Evolutionary conservation across 2,113 vertebrate species (phyloP), one percentile per base, ranked within the genome.

Genomic region (Hippocampus barbouri): DNA sequence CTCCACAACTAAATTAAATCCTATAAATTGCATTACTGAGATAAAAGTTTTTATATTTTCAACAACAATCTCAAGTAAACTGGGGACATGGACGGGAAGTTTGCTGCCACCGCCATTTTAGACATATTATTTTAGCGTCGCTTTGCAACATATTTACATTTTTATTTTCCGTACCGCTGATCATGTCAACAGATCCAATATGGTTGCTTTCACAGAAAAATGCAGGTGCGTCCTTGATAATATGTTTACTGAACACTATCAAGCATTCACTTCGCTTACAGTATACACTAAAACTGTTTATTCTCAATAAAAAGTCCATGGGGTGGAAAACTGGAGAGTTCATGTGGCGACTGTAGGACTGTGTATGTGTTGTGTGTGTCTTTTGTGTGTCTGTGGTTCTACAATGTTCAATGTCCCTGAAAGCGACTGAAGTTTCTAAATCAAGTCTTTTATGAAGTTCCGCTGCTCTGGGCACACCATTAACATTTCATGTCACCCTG

Each of bases 401-500:
- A 76, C 78, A 79, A 59, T 67, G 76, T 75, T 78, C 70, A 69
- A 67, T 83, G 57, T 79, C 83, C 80, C 76, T 80, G 79, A 85
- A 88, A 87, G 78, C 81, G 53, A 80, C 72, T 72, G 21, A 73
- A 74, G 73, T 80, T 82, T 88, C 78, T 84, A 84, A 88, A 86
- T 89, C 86, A 86, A 84, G 77, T 84, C 69, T 82, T 87, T 89
- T 89, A 90, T 91, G 85, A 87, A 80, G 81, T 90, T 84, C 82
- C 83, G 77, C 83, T 72, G 82, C 88, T 88, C 74, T 84, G 82
- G 85, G 86, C 87, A 75, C 73, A 77, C 74, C 88, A 90, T 89
- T 89, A 90, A 89, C 87, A 87, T 90, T 89, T 90, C 77, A 90
- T 89, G 83, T 87, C 86, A 80, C 74, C 75, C 73, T 72, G 75